Conservation (phyloP, 1,140 invertebrate species). For the Chelonus insularis region DNA sequence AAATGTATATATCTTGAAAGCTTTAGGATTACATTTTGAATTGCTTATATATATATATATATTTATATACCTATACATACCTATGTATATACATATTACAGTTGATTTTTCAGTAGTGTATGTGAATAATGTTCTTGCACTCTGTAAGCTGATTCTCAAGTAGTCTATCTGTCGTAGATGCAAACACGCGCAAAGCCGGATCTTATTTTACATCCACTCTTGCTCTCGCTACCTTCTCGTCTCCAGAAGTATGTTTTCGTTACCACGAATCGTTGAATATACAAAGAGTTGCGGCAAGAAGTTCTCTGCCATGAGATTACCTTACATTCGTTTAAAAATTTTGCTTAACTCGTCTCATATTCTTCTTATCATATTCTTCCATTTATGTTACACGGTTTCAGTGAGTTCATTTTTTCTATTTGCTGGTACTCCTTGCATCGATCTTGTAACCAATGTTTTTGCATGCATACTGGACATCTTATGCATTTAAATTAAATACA, state of each 20-base stretch:
- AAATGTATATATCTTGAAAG: not conserved
- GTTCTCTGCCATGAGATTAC: too few species aligned
- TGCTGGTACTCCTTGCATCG: too few species aligned
- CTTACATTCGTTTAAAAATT: too few species aligned
- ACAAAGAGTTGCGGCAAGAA: not conserved
- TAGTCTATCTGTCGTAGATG: constrained; percentile 9
- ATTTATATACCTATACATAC: too few species aligned
- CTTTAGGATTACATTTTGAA: not conserved
- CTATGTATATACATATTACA: too few species aligned
- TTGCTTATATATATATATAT: not conserved
- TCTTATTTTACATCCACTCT: constrained; percentile 21
- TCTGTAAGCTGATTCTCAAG: constrained; percentile 1
- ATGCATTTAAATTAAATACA: too few species aligned
- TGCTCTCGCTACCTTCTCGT: not conserved
- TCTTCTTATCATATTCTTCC: too few species aligned
- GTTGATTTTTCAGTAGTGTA: constrained; percentile 2
- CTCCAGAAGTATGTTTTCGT: not conserved
- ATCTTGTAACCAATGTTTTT: too few species aligned
- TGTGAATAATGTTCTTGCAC: constrained; percentile 23
- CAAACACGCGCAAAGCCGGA: constrained; percentile 11
- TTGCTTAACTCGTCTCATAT: too few species aligned
- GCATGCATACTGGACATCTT: too few species aligned
- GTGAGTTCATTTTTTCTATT: too few species aligned
- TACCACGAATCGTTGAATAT: constrained; percentile 19
- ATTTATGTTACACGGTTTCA: too few species aligned